A percentile compares a stretch with the other conserved stretches of the same genome.
Evolutionary conservation across 2,797 vertebrate genomes (phyloP).

Genomic region (Galagoides demidoff): DNA sequence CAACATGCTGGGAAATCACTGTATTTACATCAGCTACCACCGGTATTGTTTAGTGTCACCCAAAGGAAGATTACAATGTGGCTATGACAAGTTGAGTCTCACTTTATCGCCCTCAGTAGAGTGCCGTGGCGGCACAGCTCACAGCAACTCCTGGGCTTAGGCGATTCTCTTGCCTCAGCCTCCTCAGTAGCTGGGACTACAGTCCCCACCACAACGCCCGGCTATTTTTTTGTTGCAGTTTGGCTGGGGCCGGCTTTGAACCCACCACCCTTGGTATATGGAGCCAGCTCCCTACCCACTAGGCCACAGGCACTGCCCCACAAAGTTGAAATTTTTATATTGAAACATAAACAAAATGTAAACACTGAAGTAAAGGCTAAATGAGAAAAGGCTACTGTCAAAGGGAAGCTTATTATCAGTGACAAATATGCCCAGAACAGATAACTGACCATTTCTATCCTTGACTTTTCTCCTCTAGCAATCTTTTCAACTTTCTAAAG

Average conservation of each 20-base stretch:
- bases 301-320: neutral
- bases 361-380: neutral
- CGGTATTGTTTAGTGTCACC: neutral
- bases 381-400: neutral
- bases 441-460: neutral
- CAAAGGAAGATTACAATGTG: neutral
- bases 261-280: too few relatives aligned
- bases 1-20: neutral
- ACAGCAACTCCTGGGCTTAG: too few relatives aligned
- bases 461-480: neutral
- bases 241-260: too few relatives aligned
- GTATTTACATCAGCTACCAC: neutral
- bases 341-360: neutral
- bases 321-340: neutral
- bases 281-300: too few relatives aligned
- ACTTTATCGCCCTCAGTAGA: too few relatives aligned
- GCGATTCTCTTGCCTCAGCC: too few relatives aligned
- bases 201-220: too few relatives aligned
- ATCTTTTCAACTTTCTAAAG: neutral
- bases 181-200: too few relatives aligned
- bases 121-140: too few relatives aligned
- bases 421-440: neutral
- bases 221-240: too few relatives aligned
- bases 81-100: neutral
- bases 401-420: neutral